phyloP scores from a whole-genome alignment of 2,888 invertebrate genomes.

The Temnothorax unifasciatus region DNA sequence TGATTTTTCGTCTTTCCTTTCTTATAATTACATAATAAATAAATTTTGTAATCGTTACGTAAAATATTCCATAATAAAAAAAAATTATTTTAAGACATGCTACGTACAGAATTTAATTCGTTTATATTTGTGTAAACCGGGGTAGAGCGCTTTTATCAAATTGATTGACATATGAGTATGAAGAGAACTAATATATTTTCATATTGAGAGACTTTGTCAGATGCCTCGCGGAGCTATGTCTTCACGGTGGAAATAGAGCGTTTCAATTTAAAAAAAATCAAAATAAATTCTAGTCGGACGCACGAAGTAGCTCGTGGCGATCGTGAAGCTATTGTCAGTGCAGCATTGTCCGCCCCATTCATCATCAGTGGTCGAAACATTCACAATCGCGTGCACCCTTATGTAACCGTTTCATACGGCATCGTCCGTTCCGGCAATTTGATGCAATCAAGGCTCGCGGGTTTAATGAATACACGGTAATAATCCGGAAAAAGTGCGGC shows the following conservation, averaged over 20 bases:
- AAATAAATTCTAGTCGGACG: conserved; percentile 8
- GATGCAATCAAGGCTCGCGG: conserved; percentile 77
- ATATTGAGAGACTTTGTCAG: background rate
- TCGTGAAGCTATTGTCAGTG: background rate
- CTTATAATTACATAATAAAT: background rate
- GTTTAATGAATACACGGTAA: conserved; percentile 75
- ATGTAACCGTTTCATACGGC: conserved; percentile 60
- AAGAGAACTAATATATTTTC: background rate
- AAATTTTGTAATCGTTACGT: background rate
- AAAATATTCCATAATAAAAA: background rate
- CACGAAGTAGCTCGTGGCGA: conserved; percentile 18
- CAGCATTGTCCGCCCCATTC: conserved; percentile 19
- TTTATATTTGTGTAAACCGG: background rate
- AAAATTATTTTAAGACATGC: background rate
- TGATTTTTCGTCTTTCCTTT: background rate
- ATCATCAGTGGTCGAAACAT: conserved; percentile 31
- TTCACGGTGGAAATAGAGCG: conserved; percentile 11
- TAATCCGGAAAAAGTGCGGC: conserved; percentile 53
- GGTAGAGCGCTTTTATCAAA: background rate
- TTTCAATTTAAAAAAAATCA: background rate
- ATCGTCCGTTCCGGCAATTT: conserved; percentile 77
- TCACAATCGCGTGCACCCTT: conserved; percentile 26
- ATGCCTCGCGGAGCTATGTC: background rate
- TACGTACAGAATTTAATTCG: background rate
- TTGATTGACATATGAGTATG: background rate